Evolutionary conservation across 2,797 vertebrate species (phyloP).

Genomic region (Gallirallus australis): DNA sequence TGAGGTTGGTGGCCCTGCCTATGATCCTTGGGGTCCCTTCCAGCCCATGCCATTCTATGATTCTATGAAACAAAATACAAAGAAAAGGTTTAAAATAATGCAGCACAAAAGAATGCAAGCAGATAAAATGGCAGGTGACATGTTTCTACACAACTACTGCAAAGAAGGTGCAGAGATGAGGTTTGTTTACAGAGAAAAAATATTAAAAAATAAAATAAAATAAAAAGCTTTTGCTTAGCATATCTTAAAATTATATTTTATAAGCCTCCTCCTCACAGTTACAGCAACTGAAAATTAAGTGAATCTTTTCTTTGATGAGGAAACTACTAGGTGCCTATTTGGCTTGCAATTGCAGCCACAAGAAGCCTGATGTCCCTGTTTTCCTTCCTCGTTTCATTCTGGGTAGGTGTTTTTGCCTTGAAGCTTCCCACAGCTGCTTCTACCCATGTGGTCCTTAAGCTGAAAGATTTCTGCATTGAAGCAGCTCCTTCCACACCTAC

Average conservation of each 20-base stretch:
- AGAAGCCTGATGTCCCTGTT: neutral
- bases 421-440: neutral
- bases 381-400: neutral
- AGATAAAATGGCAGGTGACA: neutral
- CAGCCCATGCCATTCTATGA: too few relatives aligned
- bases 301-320: neutral
- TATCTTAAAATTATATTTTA: neutral
- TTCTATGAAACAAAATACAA: neutral
- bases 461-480: neutral
- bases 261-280: neutral
- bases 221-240: neutral
- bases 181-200: neutral
- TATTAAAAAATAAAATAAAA: neutral
- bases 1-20: too few relatives aligned
- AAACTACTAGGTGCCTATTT: neutral
- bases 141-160: neutral
- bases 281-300: neutral
- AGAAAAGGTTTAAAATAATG: neutral
- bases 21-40: too few relatives aligned
- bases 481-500: neutral
- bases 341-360: neutral
- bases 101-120: neutral
- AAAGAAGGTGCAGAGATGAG: neutral
- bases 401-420: neutral
- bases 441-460: neutral